Evolutionary conservation across 2,888 invertebrate genomes (phyloP), one percentile per base, ranked within the genome.

Genomic region (Philopedon plagiatum): DNA sequence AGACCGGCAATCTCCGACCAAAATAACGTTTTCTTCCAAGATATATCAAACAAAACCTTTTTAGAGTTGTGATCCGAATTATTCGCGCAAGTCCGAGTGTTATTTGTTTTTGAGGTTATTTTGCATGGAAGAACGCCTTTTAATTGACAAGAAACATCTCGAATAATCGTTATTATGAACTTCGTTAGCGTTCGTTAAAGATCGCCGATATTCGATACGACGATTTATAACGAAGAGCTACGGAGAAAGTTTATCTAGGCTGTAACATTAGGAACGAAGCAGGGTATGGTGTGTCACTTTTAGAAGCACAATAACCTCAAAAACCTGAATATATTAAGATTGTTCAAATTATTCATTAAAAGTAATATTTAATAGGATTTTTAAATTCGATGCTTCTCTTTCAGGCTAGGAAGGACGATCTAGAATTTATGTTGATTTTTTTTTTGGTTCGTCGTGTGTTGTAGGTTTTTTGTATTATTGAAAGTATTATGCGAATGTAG

Each of bases 11-110:
- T 15, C 23, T 66, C 68, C 64, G 73, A 73, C 73, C 73, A 73
- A 73, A 71, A 34, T 29, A 69, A 63, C 57, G 66, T 64, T 58
- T 62, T 60, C 73, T 73, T 73, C 73, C 73, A 73, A 71, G 68
- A 65, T 69, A 73, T 73, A 73, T 73, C 73, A 73, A 63, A 72
- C 13, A n/a, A 56, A 61, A 73, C 39, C 64, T 69, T 73, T 71
- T 67, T 66, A 71, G 70, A 71, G 61, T 71, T 75, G 72, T 76
- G 75, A 77, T 76, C 77, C 77, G 77, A 77, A 77, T 77, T 77
- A 77, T 49, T 11, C 54, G 76, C 73, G 68, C 69, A 51, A 34
- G 68, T 76, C 76, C 75, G 60, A 71, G 65, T 76, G 77, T 75
- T 65, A 51, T 66, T 56, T 61, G 51, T 58, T 69, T 70, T 58